Percentiles rank a stretch among this genome's conserved stretches.
Evolutionary conservation across 2,888 invertebrate species (phyloP).

Genomic region (Colostygia pectinataria): DNA sequence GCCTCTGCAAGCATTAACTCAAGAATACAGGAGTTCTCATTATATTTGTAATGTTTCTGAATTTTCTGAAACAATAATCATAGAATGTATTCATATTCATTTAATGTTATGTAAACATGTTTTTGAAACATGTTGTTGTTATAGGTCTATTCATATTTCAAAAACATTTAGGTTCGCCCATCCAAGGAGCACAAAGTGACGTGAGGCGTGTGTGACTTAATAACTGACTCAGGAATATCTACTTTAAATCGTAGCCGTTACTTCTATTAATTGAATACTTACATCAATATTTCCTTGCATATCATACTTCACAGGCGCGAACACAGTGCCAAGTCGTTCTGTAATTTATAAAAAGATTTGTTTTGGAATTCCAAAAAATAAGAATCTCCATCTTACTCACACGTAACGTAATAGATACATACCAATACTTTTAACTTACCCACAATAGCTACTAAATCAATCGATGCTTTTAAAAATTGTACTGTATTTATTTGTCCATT

Average conservation of each 20-base stretch:
- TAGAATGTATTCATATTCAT: too few relatives aligned
- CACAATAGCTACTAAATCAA: slow-evolving; percentile 84
- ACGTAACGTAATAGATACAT: neutral
- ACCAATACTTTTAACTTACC: slow-evolving; percentile 73
- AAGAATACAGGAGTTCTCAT: slow-evolving; percentile 84
- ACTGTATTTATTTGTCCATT: slow-evolving; percentile 83
- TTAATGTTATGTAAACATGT: too few relatives aligned
- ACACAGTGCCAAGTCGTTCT: slow-evolving; percentile 89
- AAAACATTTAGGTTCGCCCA: too few relatives aligned
- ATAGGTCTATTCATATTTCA: too few relatives aligned
- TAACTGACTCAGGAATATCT: too few relatives aligned
- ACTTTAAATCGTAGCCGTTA: too few relatives aligned
- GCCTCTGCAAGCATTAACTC: slow-evolving; percentile 86
- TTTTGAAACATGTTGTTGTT: too few relatives aligned
- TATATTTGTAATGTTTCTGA: slow-evolving; percentile 75
- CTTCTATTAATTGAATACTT: too few relatives aligned
- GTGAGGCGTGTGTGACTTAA: too few relatives aligned
- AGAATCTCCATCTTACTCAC: slow-evolving; percentile 2
- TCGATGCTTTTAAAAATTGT: slow-evolving; percentile 84
- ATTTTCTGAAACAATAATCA: slow-evolving; percentile 83
- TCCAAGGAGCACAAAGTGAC: too few relatives aligned
- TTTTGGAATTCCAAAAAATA: slow-evolving; percentile 10
- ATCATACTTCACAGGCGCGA: slow-evolving; percentile 88
- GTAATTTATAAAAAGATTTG: slow-evolving; percentile 48
- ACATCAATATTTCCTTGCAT: slow-evolving; percentile 91